Evolutionary conservation across 2,888 invertebrate species (phyloP).

Genomic region (Thelaira solivaga): DNA sequence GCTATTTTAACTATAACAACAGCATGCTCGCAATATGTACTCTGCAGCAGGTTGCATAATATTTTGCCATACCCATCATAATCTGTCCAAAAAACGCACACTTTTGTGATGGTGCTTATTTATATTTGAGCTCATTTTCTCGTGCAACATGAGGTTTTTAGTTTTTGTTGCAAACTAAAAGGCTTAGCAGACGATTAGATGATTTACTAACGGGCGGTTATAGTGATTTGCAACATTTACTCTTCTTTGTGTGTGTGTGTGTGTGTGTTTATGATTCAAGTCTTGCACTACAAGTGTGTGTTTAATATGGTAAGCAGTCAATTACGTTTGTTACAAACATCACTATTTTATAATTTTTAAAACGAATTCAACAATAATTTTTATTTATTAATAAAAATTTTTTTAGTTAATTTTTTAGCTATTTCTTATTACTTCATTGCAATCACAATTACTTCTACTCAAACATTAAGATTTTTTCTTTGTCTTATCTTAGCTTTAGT

Average conservation of each 20-base stretch:
- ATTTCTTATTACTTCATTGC: too few relatives aligned
- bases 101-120: conserved; percentile 40
- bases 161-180: conserved; percentile 1
- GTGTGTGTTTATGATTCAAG: neutral
- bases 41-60: conserved; percentile 47
- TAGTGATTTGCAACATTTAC: conserved; percentile 34
- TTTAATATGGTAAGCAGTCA: neutral
- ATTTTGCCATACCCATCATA: conserved; percentile 52
- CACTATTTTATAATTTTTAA: too few relatives aligned
- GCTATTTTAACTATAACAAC: neutral
- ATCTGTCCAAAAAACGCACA: conserved; percentile 50
- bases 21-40: neutral
- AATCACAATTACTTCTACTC: too few relatives aligned
- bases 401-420: too few relatives aligned
- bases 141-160: neutral
- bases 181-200: conserved; percentile 9
- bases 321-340: too few relatives aligned
- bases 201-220: conserved; percentile 39
- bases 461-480: too few relatives aligned
- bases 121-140: conserved; percentile 11
- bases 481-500: too few relatives aligned
- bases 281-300: neutral
- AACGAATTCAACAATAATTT: too few relatives aligned
- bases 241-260: neutral
- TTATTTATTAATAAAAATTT: too few relatives aligned